phyloP scores from a whole-genome alignment of 2,797 vertebrate species.

The Eulemur albifrons region DNA sequence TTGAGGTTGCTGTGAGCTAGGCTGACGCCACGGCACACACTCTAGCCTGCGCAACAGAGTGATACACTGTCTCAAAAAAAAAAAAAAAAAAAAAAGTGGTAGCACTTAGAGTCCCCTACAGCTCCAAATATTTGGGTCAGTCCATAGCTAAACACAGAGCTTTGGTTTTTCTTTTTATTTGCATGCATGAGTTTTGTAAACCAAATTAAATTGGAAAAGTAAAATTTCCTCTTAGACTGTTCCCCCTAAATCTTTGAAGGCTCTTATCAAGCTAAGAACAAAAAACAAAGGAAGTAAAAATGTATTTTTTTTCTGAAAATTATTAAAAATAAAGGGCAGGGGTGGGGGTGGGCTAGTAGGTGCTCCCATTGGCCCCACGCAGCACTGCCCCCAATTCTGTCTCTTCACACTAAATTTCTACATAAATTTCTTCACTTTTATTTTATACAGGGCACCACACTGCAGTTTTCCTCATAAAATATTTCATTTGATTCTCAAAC shows the following conservation, averaged over 20 bases:
- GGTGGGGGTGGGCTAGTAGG: not conserved
- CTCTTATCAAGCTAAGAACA: not conserved
- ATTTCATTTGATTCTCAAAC: not conserved
- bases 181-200: not conserved
- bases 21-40: no score
- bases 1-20: no score
- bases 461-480: not conserved
- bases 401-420: not conserved
- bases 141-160: not conserved
- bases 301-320: not conserved
- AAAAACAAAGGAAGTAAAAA: not conserved
- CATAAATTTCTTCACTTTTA: not conserved
- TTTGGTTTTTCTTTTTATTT: not conserved
- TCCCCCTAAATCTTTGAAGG: not conserved
- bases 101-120: not conserved
- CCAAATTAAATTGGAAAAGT: not conserved
- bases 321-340: not conserved
- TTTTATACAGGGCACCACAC: no score
- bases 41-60: no score
- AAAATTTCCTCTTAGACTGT: not conserved
- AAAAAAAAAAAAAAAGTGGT: not conserved
- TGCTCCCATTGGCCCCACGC: not conserved
- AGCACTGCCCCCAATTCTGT: not conserved
- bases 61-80: no score
- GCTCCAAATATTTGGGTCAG: not conserved